Evolutionary conservation across 2,888 invertebrate genomes (phyloP).

Genomic region (Nomada fucata): DNA sequence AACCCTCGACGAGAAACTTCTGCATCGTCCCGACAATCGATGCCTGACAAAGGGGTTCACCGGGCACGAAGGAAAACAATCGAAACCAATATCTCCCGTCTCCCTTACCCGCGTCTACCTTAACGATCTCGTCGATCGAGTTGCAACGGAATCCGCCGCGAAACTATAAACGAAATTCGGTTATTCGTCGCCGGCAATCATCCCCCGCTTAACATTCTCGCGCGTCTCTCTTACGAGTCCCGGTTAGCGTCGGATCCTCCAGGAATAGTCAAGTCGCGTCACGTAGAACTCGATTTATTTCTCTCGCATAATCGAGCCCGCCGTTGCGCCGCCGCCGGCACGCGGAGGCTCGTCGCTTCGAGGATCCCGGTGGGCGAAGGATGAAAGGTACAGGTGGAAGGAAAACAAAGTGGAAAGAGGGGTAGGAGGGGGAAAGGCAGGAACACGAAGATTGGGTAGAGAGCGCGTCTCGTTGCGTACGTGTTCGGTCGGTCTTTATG

Average conservation of each 20-base stretch:
- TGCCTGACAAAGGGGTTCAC: too few species aligned
- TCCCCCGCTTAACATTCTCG: slow-evolving; percentile 61
- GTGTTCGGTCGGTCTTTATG: slow-evolving; percentile 72
- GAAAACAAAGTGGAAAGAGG: slow-evolving; percentile 49
- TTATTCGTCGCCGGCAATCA: slow-evolving; percentile 24
- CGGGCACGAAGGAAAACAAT: too few species aligned
- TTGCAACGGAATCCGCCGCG: not conserved
- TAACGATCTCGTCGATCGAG: not conserved
- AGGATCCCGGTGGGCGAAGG: slow-evolving; percentile 19
- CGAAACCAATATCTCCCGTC: too few species aligned
- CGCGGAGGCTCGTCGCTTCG: slow-evolving; percentile 56
- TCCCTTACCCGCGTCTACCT: too few species aligned
- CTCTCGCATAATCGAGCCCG: slow-evolving; percentile 74
- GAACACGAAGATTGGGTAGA: slow-evolving; percentile 55
- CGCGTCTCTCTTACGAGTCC: slow-evolving; percentile 47
- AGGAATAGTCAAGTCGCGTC: slow-evolving; percentile 71
- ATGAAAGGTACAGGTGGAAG: slow-evolving; percentile 31
- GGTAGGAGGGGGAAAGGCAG: slow-evolving; percentile 20
- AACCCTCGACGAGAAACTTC: too few species aligned
- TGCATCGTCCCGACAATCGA: too few species aligned
- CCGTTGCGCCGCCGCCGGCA: slow-evolving; percentile 54
- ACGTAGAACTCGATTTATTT: slow-evolving; percentile 79
- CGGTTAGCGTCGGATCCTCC: slow-evolving; percentile 57
- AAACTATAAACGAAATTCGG: slow-evolving; percentile 22
- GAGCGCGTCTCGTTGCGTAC: slow-evolving; percentile 63